Evolutionary conservation across 2,888 invertebrate genomes (phyloP), one percentile per base, ranked within the genome.

Genomic region (Phragmatobia fuliginosa): DNA sequence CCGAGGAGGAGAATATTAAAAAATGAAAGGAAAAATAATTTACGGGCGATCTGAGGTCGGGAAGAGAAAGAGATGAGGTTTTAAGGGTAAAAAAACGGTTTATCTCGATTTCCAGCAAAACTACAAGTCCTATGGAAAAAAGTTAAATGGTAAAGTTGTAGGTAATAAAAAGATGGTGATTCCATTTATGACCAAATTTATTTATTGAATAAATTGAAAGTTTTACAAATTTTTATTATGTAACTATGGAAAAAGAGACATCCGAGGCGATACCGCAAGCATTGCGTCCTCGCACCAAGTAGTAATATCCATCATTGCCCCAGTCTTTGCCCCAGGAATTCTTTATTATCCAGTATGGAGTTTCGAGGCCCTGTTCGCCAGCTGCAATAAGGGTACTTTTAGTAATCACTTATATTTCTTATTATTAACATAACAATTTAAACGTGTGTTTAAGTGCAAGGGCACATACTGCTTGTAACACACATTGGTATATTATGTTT

Each of bases 291-390:
- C 91, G 87, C 63, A 87, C 88, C 56, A 92, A 62, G 67, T 90
- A 91, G 76, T 92, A 92, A 70, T 66, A 92, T 0, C 92, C 92
- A 0, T 80, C 6, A 67, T 91, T 87, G 0, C 92, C 92, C 86
- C 87, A 92, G 0, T 72, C 38, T 0, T 45, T 38, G 0, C 91
- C 90, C 91, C 91, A 91, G 0, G 91, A 92, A 77, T 92, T 92
- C 83, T 92, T 92, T 67, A 92, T 90, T 41, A 91, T 89, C 92
- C 92, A 92, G 61, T 91, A 92, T 0, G 88, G 89, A 0, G 82
- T 28, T 3, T 2, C 4, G 8, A 32, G 59, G 0, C 82, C 82
- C 0, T 28, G 5, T 14, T 71, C 71, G 0, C 76, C 32, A 64
- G 33, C 64, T 64, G 64, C 0, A 64, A 64, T 41, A 38, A 62